These are phyloP conservation scores for Jaculus jaculus DNA, from an alignment of 2,113 vertebrate species.

Conservation along the genomic window DNA sequence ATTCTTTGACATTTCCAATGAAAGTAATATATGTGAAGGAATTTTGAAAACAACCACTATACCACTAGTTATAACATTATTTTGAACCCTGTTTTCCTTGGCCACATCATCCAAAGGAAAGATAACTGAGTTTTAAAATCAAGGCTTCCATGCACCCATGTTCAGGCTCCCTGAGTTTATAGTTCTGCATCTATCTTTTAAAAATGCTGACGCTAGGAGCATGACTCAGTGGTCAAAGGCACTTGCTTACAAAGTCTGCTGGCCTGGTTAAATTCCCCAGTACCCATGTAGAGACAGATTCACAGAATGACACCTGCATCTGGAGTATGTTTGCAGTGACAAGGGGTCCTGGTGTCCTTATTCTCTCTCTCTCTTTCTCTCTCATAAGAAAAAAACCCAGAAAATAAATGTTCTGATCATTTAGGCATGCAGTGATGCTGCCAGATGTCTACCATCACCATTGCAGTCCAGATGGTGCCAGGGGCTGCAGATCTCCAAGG, in stretches of 20 bases:
- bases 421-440: not conserved
- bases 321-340: no score
- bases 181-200: not conserved
- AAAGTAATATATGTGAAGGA: not conserved
- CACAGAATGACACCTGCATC: no score
- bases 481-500: not conserved
- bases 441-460: not conserved
- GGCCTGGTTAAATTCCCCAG: no score
- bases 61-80: not conserved
- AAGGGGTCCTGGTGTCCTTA: no score
- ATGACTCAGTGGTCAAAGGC: no score
- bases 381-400: no score
- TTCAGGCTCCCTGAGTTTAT: not conserved
- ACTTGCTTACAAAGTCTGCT: no score
- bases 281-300: no score
- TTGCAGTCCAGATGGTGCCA: not conserved
- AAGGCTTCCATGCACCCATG: not conserved
- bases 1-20: slow-evolving; percentile 11
- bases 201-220: no score
- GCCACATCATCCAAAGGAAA: not conserved
- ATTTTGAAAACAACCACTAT: slow-evolving; percentile 24
- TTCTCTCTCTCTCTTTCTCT: no score
- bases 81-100: slow-evolving; percentile 13
- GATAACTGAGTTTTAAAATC: not conserved
- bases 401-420: not conserved